Conservation (phyloP, 2,113 vertebrate species). For the Xenus cinereus region DNA sequence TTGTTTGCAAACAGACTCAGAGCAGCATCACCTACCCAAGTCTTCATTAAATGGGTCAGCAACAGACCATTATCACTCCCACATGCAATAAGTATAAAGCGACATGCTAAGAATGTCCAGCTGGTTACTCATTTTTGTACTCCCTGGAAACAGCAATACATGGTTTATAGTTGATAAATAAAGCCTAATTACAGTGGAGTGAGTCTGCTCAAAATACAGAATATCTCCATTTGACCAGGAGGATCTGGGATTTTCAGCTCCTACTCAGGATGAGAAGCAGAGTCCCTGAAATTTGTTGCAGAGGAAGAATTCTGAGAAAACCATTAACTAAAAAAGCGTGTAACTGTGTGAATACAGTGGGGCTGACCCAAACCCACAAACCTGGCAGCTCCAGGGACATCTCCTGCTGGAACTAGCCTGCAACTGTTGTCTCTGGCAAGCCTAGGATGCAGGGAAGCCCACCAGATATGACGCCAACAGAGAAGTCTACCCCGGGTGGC, state of each 20-base stretch:
- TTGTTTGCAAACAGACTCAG: conserved; percentile 12
- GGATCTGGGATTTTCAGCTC: background rate
- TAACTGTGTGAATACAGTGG: background rate
- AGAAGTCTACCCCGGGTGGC: background rate
- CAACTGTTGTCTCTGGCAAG: background rate
- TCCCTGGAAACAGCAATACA: background rate
- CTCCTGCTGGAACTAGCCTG: background rate
- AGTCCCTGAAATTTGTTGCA: background rate
- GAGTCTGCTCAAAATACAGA: background rate
- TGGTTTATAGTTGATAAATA: background rate
- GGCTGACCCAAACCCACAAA: background rate
- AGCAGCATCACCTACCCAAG: background rate
- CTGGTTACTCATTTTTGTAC: background rate
- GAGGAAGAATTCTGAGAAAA: background rate
- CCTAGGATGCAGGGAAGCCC: background rate
- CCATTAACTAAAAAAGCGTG: background rate
- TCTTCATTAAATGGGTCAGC: background rate
- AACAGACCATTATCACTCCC: background rate
- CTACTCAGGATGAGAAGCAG: background rate
- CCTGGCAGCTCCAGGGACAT: background rate
- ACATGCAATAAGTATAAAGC: background rate
- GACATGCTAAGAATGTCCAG: background rate
- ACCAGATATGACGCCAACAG: background rate
- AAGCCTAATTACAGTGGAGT: background rate
- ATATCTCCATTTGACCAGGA: background rate